phyloP scores from a whole-genome alignment of 1,140 invertebrate species.

The Conopomorpha cramerella region DNA sequence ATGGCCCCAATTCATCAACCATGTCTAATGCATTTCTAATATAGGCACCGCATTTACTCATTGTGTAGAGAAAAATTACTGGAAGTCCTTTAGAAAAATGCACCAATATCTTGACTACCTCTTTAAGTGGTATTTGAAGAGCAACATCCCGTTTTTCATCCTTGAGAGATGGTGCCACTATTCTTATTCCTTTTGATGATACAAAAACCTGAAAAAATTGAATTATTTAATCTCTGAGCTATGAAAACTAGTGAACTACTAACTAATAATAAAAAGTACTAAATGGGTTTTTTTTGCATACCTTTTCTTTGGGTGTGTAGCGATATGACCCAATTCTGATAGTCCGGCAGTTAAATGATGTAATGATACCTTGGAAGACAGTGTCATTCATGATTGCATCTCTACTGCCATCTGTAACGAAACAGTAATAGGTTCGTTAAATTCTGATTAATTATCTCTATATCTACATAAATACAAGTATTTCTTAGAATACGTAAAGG shows the following conservation, averaged over 20 bases:
- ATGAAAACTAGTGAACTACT: background rate
- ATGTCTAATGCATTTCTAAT: constrained; percentile 73
- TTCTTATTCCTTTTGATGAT: constrained; percentile 67
- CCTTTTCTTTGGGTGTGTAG: constrained; percentile 69
- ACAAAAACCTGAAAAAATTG: constrained; percentile 57
- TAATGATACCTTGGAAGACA: constrained; percentile 30
- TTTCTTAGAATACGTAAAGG: no score
- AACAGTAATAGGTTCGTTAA: background rate
- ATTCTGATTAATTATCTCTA: no score
- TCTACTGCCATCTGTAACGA: constrained; percentile 46
- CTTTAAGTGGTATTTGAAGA: constrained; percentile 65
- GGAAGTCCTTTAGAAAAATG: constrained; percentile 75
- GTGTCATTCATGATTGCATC: constrained; percentile 38
- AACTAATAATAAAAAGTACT: constrained; percentile 2
- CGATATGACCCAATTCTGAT: constrained; percentile 80
- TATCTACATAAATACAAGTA: no score
- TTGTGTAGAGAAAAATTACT: constrained; percentile 79
- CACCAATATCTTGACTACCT: constrained; percentile 73
- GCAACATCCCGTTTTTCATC: constrained; percentile 62
- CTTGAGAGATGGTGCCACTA: constrained; percentile 69
- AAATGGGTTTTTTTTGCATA: constrained; percentile 19
- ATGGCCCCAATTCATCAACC: constrained; percentile 63
- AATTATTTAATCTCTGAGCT: constrained; percentile 1
- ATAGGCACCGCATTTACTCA: constrained; percentile 64
- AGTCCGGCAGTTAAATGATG: constrained; percentile 69